Evolutionary conservation across 2,888 invertebrate species (phyloP), one percentile per base, ranked within the genome.

Genomic region (Lasioglossum lativentre): DNA sequence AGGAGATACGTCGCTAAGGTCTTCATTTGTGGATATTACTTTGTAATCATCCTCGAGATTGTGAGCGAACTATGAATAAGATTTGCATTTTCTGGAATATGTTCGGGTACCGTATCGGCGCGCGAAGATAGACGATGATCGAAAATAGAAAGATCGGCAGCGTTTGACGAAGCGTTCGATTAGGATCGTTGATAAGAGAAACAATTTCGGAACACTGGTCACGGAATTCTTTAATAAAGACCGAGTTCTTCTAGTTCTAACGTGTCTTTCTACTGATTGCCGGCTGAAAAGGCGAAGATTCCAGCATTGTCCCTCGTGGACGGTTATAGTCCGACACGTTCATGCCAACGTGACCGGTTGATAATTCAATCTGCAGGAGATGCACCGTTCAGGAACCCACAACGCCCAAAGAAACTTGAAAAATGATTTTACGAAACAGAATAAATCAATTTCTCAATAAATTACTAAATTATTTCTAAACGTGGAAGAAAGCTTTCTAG

Each of bases 281-380:
- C 16, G 23, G 45, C 23, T 40, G 40, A 75, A 80, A 42, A 70
- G 78, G 70, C 75, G 47, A 80, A 59, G 70, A 74, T 40, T 30
- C 40, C 19, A 38, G 66, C 38, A 47, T 56, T 71, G 80, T 66
- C 73, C 68, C 38, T 76, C 40, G 81, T 76, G 59, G 70, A 78
- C 82, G 75, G 59, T 27, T 47, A 42, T 72, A 52, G 38, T 75
- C 47, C 63, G 47, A 81, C 82, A 83, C 83, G 83, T 85, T 83
- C 40, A 0, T 78, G 27, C 52, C 83, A 85, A 85, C 85, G 85
- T 85, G 85, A 85, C 66, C 75, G 10, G 78, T 63, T 75, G 75
- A 83, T 78, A 52, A 56, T 72, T 71, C 74, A 83, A 85, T 83
- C 83, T 56, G 56, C 23, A 23, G 70, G 68, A 75, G 77, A 82